These are phyloP conservation scores for Habropoda laboriosa DNA, from an alignment of 1,140 invertebrate species.

Conservation along the genomic window DNA sequence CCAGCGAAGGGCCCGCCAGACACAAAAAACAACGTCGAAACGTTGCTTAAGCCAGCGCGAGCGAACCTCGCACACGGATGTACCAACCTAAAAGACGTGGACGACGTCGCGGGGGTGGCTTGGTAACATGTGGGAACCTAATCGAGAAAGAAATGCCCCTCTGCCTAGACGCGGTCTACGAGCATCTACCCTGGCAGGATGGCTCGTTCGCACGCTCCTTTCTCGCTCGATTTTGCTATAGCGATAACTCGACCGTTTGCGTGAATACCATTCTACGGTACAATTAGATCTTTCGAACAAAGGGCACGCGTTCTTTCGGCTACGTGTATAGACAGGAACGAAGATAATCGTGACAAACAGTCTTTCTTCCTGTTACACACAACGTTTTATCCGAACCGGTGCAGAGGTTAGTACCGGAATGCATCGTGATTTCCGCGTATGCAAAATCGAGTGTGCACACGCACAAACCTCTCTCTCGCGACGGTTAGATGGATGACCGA, in stretches of 20 bases:
- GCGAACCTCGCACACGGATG: constrained; percentile 59
- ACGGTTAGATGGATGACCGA: constrained; percentile 73
- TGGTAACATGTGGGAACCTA: constrained; percentile 79
- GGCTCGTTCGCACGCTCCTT: constrained; percentile 5
- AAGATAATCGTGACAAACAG: constrained; percentile 77
- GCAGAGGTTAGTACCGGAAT: constrained; percentile 37
- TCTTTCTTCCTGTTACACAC: constrained; percentile 76
- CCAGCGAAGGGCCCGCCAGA: constrained; percentile 80
- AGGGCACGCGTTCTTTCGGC: not conserved
- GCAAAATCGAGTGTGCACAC: constrained; percentile 74
- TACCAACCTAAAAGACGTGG: constrained; percentile 51
- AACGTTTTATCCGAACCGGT: constrained; percentile 52
- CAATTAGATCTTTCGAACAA: too few relatives aligned
- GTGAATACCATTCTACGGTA: too few relatives aligned
- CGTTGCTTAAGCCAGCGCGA: constrained; percentile 72
- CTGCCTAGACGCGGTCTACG: constrained; percentile 45
- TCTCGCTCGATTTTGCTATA: not conserved
- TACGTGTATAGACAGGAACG: constrained; percentile 54
- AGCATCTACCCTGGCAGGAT: not conserved
- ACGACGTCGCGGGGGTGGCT: constrained; percentile 79
- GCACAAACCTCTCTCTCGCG: constrained; percentile 57
- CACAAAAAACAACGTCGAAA: constrained; percentile 82
- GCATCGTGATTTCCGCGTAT: constrained; percentile 75
- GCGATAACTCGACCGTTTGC: too few relatives aligned
- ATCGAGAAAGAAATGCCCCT: constrained; percentile 57